Percentiles rank a stretch among this genome's conserved stretches.
Evolutionary conservation across 2,113 vertebrate genomes (phyloP).

Genomic region (Sinocyclocheilus rhinocerous): DNA sequence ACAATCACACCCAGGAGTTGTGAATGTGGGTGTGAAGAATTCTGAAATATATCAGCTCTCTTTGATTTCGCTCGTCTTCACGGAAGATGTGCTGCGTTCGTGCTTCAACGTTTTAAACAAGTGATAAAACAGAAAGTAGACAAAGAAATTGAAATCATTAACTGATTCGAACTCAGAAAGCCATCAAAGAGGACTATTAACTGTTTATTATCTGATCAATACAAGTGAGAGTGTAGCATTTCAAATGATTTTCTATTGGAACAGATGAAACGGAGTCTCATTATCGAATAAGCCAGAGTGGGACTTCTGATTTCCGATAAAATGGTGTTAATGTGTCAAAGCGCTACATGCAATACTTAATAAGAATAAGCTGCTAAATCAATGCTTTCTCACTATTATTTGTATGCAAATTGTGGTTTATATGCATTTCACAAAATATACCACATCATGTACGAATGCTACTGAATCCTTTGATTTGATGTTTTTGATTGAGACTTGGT

Average conservation of each 20-base stretch:
- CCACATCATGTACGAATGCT: not conserved
- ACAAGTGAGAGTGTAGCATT: slow-evolving; percentile 14
- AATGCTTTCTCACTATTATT: not conserved
- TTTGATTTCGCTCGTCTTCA: not conserved
- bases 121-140: slow-evolving; percentile 21
- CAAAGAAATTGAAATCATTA: slow-evolving; percentile 32
- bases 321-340: slow-evolving; percentile 4
- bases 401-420: not conserved
- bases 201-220: slow-evolving; percentile 46
- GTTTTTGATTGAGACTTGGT: not conserved
- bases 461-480: not conserved
- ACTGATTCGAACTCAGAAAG: slow-evolving; percentile 36
- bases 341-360: not conserved
- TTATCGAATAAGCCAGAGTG: not conserved
- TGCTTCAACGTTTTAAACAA: not conserved
- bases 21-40: slow-evolving; percentile 21
- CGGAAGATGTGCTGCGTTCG: not conserved
- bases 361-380: not conserved
- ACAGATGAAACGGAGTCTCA: not conserved
- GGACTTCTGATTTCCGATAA: not conserved
- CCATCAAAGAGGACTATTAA: slow-evolving; percentile 28
- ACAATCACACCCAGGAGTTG: not conserved
- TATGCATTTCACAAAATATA: not conserved
- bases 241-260: slow-evolving; percentile 2
- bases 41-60: slow-evolving; percentile 1